Percentiles rank a stretch among this genome's conserved stretches.
These are phyloP conservation scores for Leucoptera coffeella DNA, from an alignment of 2,888 invertebrate genomes.

Conservation along the genomic window DNA sequence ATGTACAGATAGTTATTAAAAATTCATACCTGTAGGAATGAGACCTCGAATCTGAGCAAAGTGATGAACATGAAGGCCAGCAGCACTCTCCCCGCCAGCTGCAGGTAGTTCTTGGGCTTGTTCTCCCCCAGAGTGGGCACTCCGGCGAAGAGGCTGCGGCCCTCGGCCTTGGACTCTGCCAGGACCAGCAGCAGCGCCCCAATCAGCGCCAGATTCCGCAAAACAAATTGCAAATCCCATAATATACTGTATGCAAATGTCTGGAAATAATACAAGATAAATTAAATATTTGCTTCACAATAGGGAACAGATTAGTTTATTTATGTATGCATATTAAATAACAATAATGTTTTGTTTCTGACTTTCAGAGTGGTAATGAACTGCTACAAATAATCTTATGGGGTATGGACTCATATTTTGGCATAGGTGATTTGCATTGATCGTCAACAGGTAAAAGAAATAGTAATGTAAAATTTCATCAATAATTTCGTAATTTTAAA, in stretches of 20 bases:
- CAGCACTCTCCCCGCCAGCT: constrained; percentile 90
- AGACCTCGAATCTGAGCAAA: constrained; percentile 86
- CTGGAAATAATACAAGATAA: constrained; percentile 38
- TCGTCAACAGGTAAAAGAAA: no score
- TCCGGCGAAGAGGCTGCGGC: constrained; percentile 93
- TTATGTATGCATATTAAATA: no score
- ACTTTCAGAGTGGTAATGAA: no score
- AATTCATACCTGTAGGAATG: constrained; percentile 69
- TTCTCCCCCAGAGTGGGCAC: constrained; percentile 89
- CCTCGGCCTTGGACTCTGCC: constrained; percentile 94
- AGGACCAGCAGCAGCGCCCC: constrained; percentile 93
- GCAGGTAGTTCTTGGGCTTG: constrained; percentile 94
- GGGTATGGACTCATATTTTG: no score
- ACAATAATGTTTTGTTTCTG: no score
- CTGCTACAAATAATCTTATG: no score
- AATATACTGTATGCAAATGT: constrained; percentile 94
- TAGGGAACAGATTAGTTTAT: background rate
- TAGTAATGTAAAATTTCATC: no score
- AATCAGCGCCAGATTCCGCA: constrained; percentile 92
- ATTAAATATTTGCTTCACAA: constrained; percentile 1
- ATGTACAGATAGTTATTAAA: background rate
- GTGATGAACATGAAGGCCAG: constrained; percentile 99
- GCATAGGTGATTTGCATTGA: no score
- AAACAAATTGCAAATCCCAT: constrained; percentile 96
- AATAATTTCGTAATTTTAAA: no score